Base-by-base conservation (phyloP, 2,113 vertebrate species). In the Hiodon alosoides region DNA sequence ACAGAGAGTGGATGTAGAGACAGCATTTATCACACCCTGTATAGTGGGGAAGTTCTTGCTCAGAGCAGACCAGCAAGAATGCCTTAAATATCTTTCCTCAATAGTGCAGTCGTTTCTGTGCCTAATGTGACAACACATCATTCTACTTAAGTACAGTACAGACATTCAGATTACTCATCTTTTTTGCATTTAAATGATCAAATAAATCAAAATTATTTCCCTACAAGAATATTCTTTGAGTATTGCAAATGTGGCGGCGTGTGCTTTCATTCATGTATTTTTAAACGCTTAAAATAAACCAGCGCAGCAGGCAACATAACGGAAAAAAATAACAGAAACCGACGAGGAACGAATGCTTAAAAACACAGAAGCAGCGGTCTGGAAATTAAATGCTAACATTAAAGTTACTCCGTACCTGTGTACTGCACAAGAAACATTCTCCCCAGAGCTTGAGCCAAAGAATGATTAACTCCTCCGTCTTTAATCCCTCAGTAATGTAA, bases 391-490 rank as follows among this genome's bases (percentile, higher is more conserved):
- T 10, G 47, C 3, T n/a, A n/a, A 57, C n/a, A 58, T 31, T 7
- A 57, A 86, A 85, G 69, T 86, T 84, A 14, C 77, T 47, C 10
- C 75, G 4, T 90, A 93, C 91, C 91, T 90, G 90, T 90, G 87
- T 93, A 93, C 83, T 93, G 91, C 85, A 93, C 78, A 73, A 93
- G 90, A 86, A 93, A 93, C 91, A 93, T 93, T 79, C 88, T 92
- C 88, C 87, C 73, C 81, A 67, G 80, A 71, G 31, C 77, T 75
- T 52, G 67, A 55, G 62, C n/a, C 58, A 78, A 60, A 69, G 76
- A 60, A 54, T 47, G 83, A 75, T 74, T 77, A 85, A 78, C 79
- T 80, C 82, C 85, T 81, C 83, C 72, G 69, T 11, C 72, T 75
- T 71, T 72, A 64, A 76, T 76, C 69, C 74, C 50, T 14, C 69